A percentile compares a stretch with the other conserved stretches of the same genome.
These are phyloP conservation scores for Tetrax tetrax DNA, from an alignment of 2,113 vertebrate genomes.

Conservation along the genomic window DNA sequence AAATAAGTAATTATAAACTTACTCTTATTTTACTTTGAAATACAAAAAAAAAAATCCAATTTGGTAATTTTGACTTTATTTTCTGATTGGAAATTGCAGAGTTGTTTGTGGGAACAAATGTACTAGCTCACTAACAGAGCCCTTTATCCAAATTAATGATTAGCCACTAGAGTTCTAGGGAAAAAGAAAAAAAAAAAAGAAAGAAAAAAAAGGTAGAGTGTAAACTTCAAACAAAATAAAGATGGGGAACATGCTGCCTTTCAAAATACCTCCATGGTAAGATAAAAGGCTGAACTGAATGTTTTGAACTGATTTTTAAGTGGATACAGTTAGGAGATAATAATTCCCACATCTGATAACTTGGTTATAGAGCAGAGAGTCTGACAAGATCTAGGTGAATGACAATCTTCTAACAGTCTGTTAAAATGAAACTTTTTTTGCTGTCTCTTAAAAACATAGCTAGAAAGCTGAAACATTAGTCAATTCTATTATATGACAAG, in stretches of 20 bases:
- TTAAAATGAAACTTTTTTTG: neutral
- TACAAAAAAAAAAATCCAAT: neutral
- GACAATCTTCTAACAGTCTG: neutral
- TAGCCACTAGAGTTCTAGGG: neutral
- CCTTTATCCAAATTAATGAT: neutral
- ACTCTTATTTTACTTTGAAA: neutral
- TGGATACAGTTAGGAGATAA: neutral
- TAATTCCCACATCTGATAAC: neutral
- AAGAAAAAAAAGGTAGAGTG: neutral
- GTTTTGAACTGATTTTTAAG: neutral
- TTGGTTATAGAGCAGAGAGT: neutral
- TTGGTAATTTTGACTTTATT: neutral
- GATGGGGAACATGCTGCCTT: neutral
- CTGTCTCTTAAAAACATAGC: neutral
- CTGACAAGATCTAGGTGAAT: neutral
- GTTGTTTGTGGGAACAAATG: neutral
- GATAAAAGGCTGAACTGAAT: neutral
- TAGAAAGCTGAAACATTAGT: neutral
- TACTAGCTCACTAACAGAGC: neutral
- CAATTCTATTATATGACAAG: neutral
- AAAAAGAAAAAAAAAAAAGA: too few relatives aligned
- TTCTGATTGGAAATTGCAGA: neutral
- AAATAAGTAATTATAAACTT: neutral
- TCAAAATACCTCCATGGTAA: neutral
- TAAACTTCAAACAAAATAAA: neutral